Evolutionary conservation across 2,888 invertebrate species (phyloP), one percentile per base, ranked within the genome.

Genomic region (Copidosoma aretas): DNA sequence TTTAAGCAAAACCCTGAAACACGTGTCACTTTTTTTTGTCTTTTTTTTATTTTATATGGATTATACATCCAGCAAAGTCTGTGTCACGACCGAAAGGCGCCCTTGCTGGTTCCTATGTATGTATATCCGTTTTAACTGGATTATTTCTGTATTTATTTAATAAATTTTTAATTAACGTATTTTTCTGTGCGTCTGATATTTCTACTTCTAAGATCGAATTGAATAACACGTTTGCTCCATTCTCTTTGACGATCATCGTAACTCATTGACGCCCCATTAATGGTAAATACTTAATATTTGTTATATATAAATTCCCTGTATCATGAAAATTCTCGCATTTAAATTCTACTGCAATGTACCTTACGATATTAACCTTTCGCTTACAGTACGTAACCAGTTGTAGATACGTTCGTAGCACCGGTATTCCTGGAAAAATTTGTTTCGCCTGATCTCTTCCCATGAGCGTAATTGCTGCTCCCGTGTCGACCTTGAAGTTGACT

Each of bases 41-140:
- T n/a, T n/a, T n/a, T n/a, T n/a, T n/a, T n/a, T n/a, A n/a, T n/a
- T n/a, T n/a, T n/a, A n/a, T n/a, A n/a, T 68, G 1, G 74, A 41
- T 21, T 60, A 64, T 17, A 60, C 19, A 1, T 72, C 70, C 10
- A 68, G 54, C 51, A 39, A 19, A 8, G 3, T 10, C 32, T 46
- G 14, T 8, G 71, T 10, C 14, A 25, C 68, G 49, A 77, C 76
- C 0, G 76, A 72, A 24, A 75, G 71, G 21, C 67, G 63, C 14
- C 73, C 61, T 10, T 74, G 70, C 64, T 74, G n/a, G n/a, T n/a
- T n/a, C n/a, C n/a, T n/a, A n/a, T n/a, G n/a, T 76, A 10, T 73
- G 25, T 64, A 58, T 41, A 43, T 24, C 73, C 19, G 73, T 73
- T 10, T 58, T 24, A 12, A 68, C 64, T 22, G 60, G 59, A 12